Evolutionary conservation across 1,140 invertebrate species (phyloP).

Genomic region (Mercenaria mercenaria): DNA sequence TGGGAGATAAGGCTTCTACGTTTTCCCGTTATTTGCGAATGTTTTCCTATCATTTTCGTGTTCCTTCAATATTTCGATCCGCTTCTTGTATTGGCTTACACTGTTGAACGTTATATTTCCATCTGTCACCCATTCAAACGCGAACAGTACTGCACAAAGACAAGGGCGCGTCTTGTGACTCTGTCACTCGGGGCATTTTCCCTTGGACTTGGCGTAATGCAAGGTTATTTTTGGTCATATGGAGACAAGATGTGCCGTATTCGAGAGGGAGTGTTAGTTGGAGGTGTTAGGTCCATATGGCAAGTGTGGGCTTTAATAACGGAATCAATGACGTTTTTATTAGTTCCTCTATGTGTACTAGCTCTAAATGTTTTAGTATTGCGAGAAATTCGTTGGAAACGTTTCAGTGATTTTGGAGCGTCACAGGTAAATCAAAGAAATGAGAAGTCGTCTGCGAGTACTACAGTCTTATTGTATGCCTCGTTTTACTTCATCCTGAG

Average conservation of each 20-base stretch:
- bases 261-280: slow-evolving; percentile 66
- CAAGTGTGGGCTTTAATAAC: slow-evolving; percentile 79
- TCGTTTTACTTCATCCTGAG: slow-evolving; percentile 85
- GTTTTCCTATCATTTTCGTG: slow-evolving; percentile 79
- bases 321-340: slow-evolving; percentile 80
- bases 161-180: slow-evolving; percentile 90
- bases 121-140: slow-evolving; percentile 96
- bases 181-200: slow-evolving; percentile 68
- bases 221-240: slow-evolving; percentile 84
- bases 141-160: slow-evolving; percentile 92
- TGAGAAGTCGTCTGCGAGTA: slow-evolving; percentile 79
- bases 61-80: slow-evolving; percentile 83
- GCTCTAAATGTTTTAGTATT: slow-evolving; percentile 84
- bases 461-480: slow-evolving; percentile 83
- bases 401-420: slow-evolving; percentile 69
- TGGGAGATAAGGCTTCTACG: slow-evolving; percentile 78
- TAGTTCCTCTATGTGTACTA: slow-evolving; percentile 80
- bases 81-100: slow-evolving; percentile 90
- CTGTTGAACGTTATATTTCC: slow-evolving; percentile 97
- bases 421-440: slow-evolving; percentile 68
- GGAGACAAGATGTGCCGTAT: slow-evolving; percentile 69
- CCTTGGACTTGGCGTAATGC: slow-evolving; percentile 73
- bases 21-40: slow-evolving; percentile 78
- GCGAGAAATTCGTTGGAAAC: slow-evolving; percentile 77
- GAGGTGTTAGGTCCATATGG: slow-evolving; percentile 71